Evolutionary conservation across 2,888 invertebrate species (phyloP).

Genomic region (Stenoptilia bipunctidactyla): DNA sequence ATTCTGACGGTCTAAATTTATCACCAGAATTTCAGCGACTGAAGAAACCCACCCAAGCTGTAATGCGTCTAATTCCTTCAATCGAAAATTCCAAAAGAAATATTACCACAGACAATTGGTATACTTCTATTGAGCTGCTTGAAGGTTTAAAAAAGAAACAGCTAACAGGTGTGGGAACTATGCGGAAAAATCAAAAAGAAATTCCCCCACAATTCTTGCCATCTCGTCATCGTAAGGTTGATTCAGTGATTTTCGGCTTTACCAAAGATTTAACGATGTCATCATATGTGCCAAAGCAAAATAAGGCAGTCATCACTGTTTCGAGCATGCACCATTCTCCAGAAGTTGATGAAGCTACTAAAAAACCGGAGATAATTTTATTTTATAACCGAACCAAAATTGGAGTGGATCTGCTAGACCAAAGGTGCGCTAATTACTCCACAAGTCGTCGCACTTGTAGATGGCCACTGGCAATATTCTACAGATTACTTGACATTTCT

Average conservation of each 20-base stretch:
- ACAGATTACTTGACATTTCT: too few relatives aligned
- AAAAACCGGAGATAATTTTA: too few relatives aligned
- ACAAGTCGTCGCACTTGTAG: too few relatives aligned
- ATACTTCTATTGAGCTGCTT: conserved; percentile 5
- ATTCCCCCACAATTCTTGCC: not conserved
- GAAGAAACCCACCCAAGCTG: conserved; percentile 8
- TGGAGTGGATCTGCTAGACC: too few relatives aligned
- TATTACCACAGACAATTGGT: conserved; percentile 10
- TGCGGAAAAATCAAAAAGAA: conserved; percentile 2
- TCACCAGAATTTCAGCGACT: conserved; percentile 4
- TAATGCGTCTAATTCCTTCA: conserved; percentile 10
- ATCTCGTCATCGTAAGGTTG: too few relatives aligned
- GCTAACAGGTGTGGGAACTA: conserved; percentile 3
- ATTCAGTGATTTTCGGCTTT: not conserved
- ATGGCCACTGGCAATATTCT: too few relatives aligned
- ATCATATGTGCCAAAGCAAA: not conserved
- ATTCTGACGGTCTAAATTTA: conserved; percentile 8
- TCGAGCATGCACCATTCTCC: not conserved
- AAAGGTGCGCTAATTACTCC: too few relatives aligned
- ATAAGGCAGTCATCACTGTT: conserved; percentile 1
- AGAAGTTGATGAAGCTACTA: not conserved
- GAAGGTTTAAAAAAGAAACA: conserved; percentile 2
- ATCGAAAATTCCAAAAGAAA: conserved; percentile 8
- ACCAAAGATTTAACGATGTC: not conserved
- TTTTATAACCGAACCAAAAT: too few relatives aligned